Evolutionary conservation across 2,113 vertebrate genomes (phyloP).

Genomic region (Eurystomus gularis): DNA sequence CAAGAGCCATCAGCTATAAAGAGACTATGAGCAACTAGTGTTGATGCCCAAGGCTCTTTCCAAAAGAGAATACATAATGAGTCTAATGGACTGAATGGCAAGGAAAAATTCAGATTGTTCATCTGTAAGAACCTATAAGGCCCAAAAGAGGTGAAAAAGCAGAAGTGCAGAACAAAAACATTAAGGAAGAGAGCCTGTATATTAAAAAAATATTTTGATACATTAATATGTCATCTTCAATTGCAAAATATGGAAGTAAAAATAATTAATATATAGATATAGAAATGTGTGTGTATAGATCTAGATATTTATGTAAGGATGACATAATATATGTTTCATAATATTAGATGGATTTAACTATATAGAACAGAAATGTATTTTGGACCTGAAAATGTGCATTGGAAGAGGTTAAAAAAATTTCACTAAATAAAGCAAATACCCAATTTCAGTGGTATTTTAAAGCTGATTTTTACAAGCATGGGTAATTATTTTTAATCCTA

Average conservation of each 20-base stretch:
- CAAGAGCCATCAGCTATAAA: not conserved
- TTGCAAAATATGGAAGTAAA: not conserved
- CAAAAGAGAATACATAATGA: not conserved
- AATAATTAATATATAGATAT: not conserved
- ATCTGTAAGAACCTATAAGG: not conserved
- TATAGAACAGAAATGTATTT: not conserved
- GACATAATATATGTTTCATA: not conserved
- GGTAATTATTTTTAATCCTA: not conserved
- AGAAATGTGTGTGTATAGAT: not conserved
- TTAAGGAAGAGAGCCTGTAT: not conserved
- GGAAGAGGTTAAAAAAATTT: not conserved
- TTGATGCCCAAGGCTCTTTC: constrained; percentile 41
- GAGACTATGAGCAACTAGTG: not conserved
- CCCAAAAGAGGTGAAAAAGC: not conserved
- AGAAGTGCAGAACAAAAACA: not conserved
- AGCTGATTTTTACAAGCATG: not conserved
- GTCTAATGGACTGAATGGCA: constrained; percentile 4
- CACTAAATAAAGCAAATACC: not conserved
- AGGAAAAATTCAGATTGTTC: not conserved
- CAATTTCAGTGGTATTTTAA: not conserved
- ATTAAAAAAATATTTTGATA: not conserved
- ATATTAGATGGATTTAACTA: not conserved
- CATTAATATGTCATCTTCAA: not conserved
- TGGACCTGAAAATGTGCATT: not conserved
- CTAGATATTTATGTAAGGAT: not conserved